These are phyloP conservation scores for Paradoxurus hermaphroditus DNA, from an alignment of 2,113 vertebrate species.

Conservation along the genomic window DNA sequence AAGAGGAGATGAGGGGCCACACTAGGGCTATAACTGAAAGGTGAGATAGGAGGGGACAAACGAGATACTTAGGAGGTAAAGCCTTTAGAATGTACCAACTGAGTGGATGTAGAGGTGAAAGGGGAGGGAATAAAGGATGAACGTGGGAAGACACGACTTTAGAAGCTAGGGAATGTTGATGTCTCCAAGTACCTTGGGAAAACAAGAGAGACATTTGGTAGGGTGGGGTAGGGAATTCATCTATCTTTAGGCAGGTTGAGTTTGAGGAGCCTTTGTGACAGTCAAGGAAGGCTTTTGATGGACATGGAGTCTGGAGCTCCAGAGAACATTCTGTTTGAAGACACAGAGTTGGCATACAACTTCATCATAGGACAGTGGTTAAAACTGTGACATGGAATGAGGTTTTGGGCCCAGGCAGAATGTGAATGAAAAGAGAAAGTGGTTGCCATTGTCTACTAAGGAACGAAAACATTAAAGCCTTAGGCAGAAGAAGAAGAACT, in stretches of 20 bases:
- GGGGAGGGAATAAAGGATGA: not conserved
- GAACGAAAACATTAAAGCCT: not conserved
- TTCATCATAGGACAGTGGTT: not conserved
- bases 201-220: not conserved
- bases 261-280: not conserved
- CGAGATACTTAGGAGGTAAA: not conserved
- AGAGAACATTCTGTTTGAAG: not conserved
- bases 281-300: not conserved
- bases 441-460: not conserved
- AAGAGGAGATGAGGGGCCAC: not conserved
- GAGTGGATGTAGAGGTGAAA: not conserved
- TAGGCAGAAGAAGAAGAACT: not conserved
- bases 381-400: not conserved
- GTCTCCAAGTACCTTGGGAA: not conserved
- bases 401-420: not conserved
- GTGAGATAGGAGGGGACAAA: not conserved
- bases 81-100: not conserved
- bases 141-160: not conserved
- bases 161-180: not conserved
- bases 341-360: not conserved
- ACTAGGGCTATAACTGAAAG: not conserved
- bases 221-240: not conserved
- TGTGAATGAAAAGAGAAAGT: not conserved
- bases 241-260: not conserved
- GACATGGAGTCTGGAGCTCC: not conserved